phyloP scores from a whole-genome alignment of 2,888 invertebrate species.

The Hedya salicella region DNA sequence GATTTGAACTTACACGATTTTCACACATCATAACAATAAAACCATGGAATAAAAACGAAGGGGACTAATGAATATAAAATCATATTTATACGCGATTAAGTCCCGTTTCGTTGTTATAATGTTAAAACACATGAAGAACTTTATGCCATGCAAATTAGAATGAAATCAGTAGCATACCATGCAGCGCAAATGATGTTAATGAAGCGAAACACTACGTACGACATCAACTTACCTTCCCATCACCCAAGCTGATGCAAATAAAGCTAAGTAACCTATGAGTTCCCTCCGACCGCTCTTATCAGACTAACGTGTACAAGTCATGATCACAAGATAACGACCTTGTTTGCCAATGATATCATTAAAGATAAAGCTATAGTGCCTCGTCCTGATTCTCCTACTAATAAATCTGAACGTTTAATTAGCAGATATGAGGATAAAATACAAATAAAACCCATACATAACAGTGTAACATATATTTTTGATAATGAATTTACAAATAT shows the following conservation, averaged over 20 bases:
- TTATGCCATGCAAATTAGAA: constrained; percentile 48
- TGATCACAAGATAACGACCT: constrained; percentile 57
- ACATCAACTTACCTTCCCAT: constrained; percentile 76
- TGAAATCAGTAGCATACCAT: constrained; percentile 55
- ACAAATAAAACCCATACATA: constrained; percentile 81
- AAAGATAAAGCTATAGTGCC: constrained; percentile 53
- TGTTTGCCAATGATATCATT: constrained; percentile 65
- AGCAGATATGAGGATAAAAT: constrained; percentile 51
- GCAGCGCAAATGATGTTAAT: constrained; percentile 69
- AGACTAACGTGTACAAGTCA: constrained; percentile 52
- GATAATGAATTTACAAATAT: constrained; percentile 81
- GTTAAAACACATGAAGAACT: no score
- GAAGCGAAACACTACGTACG: constrained; percentile 60
- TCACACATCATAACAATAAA: no score
- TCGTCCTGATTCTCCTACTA: constrained; percentile 51
- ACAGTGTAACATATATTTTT: constrained; percentile 83
- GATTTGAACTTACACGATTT: no score
- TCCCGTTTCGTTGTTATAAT: no score
- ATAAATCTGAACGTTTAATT: constrained; percentile 38
- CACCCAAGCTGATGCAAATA: constrained; percentile 74
- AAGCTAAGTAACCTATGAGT: constrained; percentile 53
- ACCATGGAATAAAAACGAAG: no score
- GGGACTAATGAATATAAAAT: no score
- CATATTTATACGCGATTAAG: no score
- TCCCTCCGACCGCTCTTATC: constrained; percentile 54